Base-by-base conservation (phyloP, 2,888 invertebrate species). In the Patella ulyssiponensis region DNA sequence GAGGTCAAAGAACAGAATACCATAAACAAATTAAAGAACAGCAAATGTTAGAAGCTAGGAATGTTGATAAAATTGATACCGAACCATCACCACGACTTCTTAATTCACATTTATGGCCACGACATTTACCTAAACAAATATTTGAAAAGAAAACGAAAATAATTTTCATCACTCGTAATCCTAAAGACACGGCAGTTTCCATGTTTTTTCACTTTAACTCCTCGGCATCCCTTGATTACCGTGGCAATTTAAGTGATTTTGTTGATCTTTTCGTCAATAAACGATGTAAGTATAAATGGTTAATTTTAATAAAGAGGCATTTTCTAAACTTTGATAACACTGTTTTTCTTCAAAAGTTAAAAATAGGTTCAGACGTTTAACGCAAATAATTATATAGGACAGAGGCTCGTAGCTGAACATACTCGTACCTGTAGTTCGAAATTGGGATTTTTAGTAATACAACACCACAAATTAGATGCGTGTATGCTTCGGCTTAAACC, bases 141-240 rank as follows among this genome's bases (percentile, higher is more conserved):
- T 69, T 78, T 51, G 74, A 80, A 53, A 81, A 78, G 75, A 77
- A 77, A 52, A 75, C 79, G 58, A 82, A 82, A 72, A 73, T 81
- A 23, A 71, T 83, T 17, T 77, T 72, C 53, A 58, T 80, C 53
- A 58, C 73, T 7, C 74, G 82, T 27, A 82, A 83, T 33, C 76
- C 81, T 11, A 83, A 82, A 64, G 83, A 83, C 71, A 74, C 80
- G 12, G 76, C 79, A 23, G 80, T 82, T 52, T 83, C 83, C n/a
- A 71, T 75, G 52, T 83, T 76, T 52, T 56, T 80, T 56, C 81
- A 80, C 51, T 69, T 9, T 20, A 17, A 69, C 15, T 76, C 80
- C 17, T 64, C 78, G 23, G 56, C 69, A 14, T 44, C 69, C n/a
- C 79, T 79, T 54, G 78, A 74, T 9, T 84, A 82, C 52, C 71